A percentile compares a stretch with the other conserved stretches of the same genome.
Conservation (phyloP, 2,113 vertebrate genomes). For the Boleophthalmus pectinirostris region DNA sequence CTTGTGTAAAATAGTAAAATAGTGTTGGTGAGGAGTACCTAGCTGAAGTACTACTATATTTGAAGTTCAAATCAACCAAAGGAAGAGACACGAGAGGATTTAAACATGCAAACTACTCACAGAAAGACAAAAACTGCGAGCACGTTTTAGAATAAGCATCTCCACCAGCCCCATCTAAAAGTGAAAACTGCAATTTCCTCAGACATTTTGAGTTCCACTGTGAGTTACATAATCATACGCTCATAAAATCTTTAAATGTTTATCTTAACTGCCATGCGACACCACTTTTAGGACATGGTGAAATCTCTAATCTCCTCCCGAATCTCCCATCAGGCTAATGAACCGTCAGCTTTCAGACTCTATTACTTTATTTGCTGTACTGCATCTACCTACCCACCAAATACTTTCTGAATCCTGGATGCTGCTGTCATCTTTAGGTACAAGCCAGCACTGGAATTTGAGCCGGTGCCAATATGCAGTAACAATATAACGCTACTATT, state of each 20-base stretch:
- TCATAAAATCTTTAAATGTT: slow-evolving; percentile 2
- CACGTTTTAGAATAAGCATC: too few relatives aligned
- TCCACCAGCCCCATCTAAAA: neutral
- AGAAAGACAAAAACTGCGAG: neutral
- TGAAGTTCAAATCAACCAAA: too few relatives aligned
- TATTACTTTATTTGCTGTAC: neutral
- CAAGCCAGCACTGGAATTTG: slow-evolving; percentile 38
- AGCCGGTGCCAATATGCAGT: slow-evolving; percentile 51
- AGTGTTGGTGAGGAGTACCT: too few relatives aligned
- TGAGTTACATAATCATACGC: neutral
- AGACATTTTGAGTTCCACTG: neutral
- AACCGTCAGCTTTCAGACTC: slow-evolving; percentile 25
- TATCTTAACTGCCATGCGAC: neutral
- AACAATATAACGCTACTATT: slow-evolving; percentile 53
- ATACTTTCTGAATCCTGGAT: slow-evolving; percentile 28
- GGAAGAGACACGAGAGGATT: neutral
- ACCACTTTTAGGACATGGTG: neutral
- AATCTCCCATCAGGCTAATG: slow-evolving; percentile 59
- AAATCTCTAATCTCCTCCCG: slow-evolving; percentile 30
- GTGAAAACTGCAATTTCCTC: neutral
- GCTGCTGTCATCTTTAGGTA: slow-evolving; percentile 28
- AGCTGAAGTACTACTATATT: too few relatives aligned
- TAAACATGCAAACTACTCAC: neutral
- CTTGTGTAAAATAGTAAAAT: too few relatives aligned
- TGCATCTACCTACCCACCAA: slow-evolving; percentile 4